These are phyloP conservation scores for Oenanthe melanoleuca DNA, from an alignment of 2,113 vertebrate genomes.

Conservation along the genomic window DNA sequence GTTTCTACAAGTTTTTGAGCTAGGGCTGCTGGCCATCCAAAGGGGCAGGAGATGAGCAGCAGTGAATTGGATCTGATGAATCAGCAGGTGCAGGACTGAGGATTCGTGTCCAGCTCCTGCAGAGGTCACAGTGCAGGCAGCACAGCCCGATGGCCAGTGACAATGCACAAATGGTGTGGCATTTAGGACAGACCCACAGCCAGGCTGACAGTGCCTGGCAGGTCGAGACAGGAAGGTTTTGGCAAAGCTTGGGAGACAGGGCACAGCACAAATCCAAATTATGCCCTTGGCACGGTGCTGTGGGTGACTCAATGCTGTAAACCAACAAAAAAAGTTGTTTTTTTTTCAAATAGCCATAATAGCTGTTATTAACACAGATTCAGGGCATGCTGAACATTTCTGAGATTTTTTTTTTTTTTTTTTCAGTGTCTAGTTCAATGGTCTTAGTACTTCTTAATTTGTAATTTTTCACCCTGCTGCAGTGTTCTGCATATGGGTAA, in stretches of 20 bases:
- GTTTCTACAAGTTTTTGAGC: background rate
- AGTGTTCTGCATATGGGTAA: slow-evolving; percentile 1
- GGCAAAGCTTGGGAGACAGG: background rate
- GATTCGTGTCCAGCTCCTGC: background rate
- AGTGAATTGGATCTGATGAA: background rate
- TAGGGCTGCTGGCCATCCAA: background rate
- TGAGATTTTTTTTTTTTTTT: background rate
- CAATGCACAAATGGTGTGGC: background rate
- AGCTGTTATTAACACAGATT: slow-evolving; percentile 17
- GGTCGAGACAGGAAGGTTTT: background rate
- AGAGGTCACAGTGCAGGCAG: background rate
- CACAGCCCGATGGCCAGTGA: background rate
- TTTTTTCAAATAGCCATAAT: background rate
- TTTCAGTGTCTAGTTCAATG: background rate
- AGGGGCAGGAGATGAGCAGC: background rate
- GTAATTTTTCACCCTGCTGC: background rate
- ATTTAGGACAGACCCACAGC: background rate
- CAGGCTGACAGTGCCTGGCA: background rate
- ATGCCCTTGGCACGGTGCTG: background rate
- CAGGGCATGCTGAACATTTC: background rate
- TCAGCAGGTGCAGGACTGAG: background rate
- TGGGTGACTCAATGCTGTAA: slow-evolving; percentile 23
- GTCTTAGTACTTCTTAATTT: background rate
- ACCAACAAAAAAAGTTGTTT: background rate
- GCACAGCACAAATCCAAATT: background rate